Evolutionary conservation across 2,888 invertebrate species (phyloP).

Genomic region (Eumacrocentrus americanus): DNA sequence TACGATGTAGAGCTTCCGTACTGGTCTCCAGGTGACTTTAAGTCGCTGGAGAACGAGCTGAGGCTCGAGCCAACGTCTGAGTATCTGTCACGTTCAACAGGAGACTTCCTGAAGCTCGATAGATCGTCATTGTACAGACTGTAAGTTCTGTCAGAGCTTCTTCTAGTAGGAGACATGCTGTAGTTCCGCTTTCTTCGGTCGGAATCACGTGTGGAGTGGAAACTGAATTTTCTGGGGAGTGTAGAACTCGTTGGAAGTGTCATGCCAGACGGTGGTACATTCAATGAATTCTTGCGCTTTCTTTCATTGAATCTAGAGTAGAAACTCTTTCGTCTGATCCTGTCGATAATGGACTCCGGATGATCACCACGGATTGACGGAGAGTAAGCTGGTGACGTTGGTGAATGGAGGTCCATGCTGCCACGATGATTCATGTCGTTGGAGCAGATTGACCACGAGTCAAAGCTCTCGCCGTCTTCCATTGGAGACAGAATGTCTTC

Average conservation of each 20-base stretch:
- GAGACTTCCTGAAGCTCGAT: slow-evolving; percentile 43
- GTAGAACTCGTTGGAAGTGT: slow-evolving; percentile 48
- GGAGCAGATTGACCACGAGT: slow-evolving; percentile 73
- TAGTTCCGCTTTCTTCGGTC: slow-evolving; percentile 36
- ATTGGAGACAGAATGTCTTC: slow-evolving; percentile 64
- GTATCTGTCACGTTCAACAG: slow-evolving; percentile 47
- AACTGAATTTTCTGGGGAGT: slow-evolving; percentile 61
- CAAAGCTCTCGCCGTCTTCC: slow-evolving; percentile 67
- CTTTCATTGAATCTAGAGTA: slow-evolving; percentile 88
- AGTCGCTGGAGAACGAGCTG: slow-evolving; percentile 35
- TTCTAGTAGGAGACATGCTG: slow-evolving; percentile 28
- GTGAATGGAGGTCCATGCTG: slow-evolving; percentile 58
- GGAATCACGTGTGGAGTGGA: slow-evolving; percentile 47
- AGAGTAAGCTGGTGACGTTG: slow-evolving; percentile 60
- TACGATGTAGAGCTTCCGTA: slow-evolving; percentile 37
- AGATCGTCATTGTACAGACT: slow-evolving; percentile 47
- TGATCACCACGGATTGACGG: slow-evolving; percentile 45
- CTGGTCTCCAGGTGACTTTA: slow-evolving; percentile 45
- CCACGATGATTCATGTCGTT: slow-evolving; percentile 56
- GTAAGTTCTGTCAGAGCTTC: slow-evolving; percentile 45
- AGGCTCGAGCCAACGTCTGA: slow-evolving; percentile 40
- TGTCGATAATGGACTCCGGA: slow-evolving; percentile 78
- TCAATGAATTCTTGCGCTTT: slow-evolving; percentile 74
- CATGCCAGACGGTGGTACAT: slow-evolving; percentile 63
- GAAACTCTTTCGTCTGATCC: slow-evolving; percentile 88